Evolutionary conservation across 1,140 invertebrate species (phyloP).

Genomic region (Achroia grisella): DNA sequence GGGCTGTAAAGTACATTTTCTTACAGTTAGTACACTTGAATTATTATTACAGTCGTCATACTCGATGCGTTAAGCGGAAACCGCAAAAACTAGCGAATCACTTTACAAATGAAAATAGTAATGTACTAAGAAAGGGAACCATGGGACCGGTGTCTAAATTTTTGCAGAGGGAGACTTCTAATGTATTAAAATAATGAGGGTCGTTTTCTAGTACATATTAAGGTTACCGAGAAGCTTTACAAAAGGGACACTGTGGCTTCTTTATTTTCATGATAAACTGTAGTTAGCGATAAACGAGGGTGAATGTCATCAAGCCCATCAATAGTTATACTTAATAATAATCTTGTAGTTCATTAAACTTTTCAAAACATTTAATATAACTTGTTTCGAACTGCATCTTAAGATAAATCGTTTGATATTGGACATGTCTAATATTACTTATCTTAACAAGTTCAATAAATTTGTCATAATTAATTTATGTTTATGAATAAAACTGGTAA

Average conservation of each 20-base stretch:
- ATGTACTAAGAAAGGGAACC: slow-evolving; percentile 28
- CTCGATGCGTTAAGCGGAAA: slow-evolving; percentile 55
- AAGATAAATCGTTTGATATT: too few relatives aligned
- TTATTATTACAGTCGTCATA: slow-evolving; percentile 52
- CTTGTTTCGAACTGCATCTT: too few relatives aligned
- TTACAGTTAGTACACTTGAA: slow-evolving; percentile 43
- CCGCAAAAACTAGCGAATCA: slow-evolving; percentile 67
- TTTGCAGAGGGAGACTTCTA: slow-evolving; percentile 21
- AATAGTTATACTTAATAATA: background rate
- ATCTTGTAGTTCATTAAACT: slow-evolving; percentile 12
- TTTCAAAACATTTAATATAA: too few relatives aligned
- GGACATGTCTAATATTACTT: too few relatives aligned
- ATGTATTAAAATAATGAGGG: slow-evolving; percentile 12
- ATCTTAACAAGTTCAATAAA: too few relatives aligned
- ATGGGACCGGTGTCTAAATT: slow-evolving; percentile 23
- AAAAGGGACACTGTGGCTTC: slow-evolving; percentile 2
- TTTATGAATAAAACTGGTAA: too few relatives aligned
- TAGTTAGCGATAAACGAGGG: slow-evolving; percentile 4
- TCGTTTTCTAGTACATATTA: slow-evolving; percentile 2
- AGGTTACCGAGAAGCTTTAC: slow-evolving; percentile 8
- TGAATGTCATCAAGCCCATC: slow-evolving; percentile 1
- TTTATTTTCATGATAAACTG: background rate
- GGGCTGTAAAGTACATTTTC: slow-evolving; percentile 26
- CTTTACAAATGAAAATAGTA: slow-evolving; percentile 30
- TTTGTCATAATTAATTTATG: too few relatives aligned